Percentiles rank a stretch among this genome's conserved stretches.
Conservation (phyloP, 2,888 invertebrate genomes). For the Sphaeridia pumilis region DNA sequence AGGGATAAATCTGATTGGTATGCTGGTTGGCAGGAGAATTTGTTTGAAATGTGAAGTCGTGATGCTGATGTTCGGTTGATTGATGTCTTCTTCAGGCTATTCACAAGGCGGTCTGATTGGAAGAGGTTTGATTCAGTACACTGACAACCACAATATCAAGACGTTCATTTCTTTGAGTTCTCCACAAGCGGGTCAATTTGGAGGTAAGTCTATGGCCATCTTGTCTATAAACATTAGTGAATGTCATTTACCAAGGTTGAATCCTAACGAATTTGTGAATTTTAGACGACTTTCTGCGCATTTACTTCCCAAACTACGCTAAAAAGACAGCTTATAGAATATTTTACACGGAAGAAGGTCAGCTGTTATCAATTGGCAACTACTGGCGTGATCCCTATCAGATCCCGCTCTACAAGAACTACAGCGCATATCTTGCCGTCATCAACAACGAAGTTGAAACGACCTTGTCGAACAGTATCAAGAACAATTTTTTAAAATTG, state of each 20-base stretch:
- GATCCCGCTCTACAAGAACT: constrained; percentile 41
- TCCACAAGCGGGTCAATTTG: constrained; percentile 87
- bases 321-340: constrained; percentile 70
- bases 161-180: constrained; percentile 81
- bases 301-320: constrained; percentile 69
- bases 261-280: no score
- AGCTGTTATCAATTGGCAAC: constrained; percentile 78
- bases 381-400: constrained; percentile 90
- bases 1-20: constrained; percentile 72
- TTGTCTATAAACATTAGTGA: no score
- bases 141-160: constrained; percentile 63
- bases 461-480: constrained; percentile 51
- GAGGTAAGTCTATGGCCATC: no score
- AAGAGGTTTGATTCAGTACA: constrained; percentile 66
- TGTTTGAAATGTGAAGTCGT: background rate
- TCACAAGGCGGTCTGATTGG: constrained; percentile 80
- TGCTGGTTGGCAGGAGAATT: no score
- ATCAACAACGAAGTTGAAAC: constrained; percentile 64
- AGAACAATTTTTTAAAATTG: constrained; percentile 57
- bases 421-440: constrained; percentile 61
- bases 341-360: constrained; percentile 75
- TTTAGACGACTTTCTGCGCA: constrained; percentile 70
- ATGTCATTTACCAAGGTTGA: no score
- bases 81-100: constrained; percentile 56
- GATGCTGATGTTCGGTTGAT: no score